Conservation (phyloP, 2,888 invertebrate genomes). For the Hymenopus coronatus region DNA sequence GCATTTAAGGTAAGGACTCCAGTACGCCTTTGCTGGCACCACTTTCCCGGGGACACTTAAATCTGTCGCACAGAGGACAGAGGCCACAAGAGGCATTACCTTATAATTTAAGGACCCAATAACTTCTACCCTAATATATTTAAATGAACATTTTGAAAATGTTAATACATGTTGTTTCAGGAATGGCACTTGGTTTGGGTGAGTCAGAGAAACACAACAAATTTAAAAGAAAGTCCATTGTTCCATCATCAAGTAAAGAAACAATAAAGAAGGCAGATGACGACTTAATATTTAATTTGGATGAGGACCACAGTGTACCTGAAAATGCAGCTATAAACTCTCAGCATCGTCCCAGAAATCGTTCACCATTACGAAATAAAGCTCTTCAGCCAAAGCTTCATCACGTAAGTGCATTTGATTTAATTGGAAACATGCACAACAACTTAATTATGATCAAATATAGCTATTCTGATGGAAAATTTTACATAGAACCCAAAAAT, state of each 20-base stretch:
- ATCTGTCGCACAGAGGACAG: no score
- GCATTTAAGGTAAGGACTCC: no score
- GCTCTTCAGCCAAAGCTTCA: constrained; percentile 12
- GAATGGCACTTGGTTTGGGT: constrained; percentile 75
- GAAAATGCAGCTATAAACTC: constrained; percentile 5
- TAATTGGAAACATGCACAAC: no score
- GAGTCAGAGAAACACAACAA: constrained; percentile 52
- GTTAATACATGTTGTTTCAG: constrained; percentile 46
- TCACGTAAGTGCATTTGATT: constrained; percentile 3
- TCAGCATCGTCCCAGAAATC: constrained; percentile 22
- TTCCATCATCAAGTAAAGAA: constrained; percentile 19
- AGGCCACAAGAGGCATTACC: no score
- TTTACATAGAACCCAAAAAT: no score
- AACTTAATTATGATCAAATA: no score
- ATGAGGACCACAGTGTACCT: constrained; percentile 64
- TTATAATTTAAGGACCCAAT: no score
- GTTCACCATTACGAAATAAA: constrained; percentile 8
- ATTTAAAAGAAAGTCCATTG: constrained; percentile 22
- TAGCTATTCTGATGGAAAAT: no score
- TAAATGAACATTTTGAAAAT: neutral
- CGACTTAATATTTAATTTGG: constrained; percentile 80
- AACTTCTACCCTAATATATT: no score
- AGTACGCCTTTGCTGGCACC: no score
- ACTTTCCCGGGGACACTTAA: no score
- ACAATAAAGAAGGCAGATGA: constrained; percentile 49